phyloP scores from a whole-genome alignment of 2,888 invertebrate species.

The Glomeris marginata region DNA sequence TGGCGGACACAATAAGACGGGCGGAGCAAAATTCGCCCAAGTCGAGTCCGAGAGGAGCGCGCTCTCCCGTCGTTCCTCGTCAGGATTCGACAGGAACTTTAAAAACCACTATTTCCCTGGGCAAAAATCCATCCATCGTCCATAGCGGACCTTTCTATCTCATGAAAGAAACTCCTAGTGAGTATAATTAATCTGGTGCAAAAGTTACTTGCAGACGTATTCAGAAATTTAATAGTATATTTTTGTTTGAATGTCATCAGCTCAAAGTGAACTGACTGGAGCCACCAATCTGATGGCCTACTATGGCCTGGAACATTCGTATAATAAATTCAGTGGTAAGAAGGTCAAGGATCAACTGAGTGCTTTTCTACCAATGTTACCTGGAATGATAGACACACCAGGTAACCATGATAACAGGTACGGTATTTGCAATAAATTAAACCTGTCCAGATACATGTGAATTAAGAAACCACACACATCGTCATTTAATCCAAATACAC shows the following conservation, averaged over 20 bases:
- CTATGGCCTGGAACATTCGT: conserved; percentile 91
- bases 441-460: background rate
- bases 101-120: conserved; percentile 92
- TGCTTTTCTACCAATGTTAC: conserved; percentile 85
- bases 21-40: conserved; percentile 90
- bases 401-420: conserved; percentile 55
- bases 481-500: background rate
- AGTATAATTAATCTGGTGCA: conserved; percentile 15
- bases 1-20: conserved; percentile 34
- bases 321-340: conserved; percentile 94
- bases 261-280: conserved; percentile 83
- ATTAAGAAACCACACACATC: background rate
- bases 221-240: too few species aligned
- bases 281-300: conserved; percentile 93
- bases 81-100: conserved; percentile 95
- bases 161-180: conserved; percentile 91
- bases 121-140: conserved; percentile 92
- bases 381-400: conserved; percentile 87
- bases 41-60: conserved; percentile 81
- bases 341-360: conserved; percentile 89
- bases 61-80: conserved; percentile 87
- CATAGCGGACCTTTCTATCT: conserved; percentile 96
- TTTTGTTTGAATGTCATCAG: conserved; percentile 37
- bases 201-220: too few species aligned
- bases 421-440: conserved; percentile 11